Conservation (phyloP, 2,888 invertebrate genomes). For the Chesias legatella region DNA sequence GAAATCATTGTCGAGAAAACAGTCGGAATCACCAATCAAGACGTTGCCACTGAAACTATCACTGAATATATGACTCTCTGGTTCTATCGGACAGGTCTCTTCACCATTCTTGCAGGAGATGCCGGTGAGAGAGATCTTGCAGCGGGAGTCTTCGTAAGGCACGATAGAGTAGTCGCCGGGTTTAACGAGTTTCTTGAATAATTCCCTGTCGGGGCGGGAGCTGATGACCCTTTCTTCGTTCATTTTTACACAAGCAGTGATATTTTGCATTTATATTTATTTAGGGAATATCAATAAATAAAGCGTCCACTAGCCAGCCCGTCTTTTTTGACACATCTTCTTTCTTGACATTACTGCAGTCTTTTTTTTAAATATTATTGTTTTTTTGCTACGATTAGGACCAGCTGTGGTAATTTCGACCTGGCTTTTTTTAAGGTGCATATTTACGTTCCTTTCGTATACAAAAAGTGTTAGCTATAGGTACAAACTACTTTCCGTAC, state of each 20-base stretch:
- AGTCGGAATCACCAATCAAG: conserved; percentile 70
- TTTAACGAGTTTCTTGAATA: conserved; percentile 56
- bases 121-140: conserved; percentile 56
- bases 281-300: too few species aligned
- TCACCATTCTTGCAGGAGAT: conserved; percentile 46
- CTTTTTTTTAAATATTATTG: too few species aligned
- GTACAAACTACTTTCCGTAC: too few species aligned
- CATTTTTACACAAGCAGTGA: conserved; percentile 36
- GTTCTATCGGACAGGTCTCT: conserved; percentile 51
- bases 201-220: conserved; percentile 56
- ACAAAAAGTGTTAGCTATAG: too few species aligned
- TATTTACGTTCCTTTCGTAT: too few species aligned
- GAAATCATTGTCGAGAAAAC: conserved; percentile 73
- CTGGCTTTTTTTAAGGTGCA: too few species aligned
- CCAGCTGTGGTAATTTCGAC: too few species aligned
- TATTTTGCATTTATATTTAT: too few species aligned
- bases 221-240: conserved; percentile 47
- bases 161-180: conserved; percentile 64
- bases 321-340: too few species aligned
- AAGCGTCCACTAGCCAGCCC: too few species aligned
- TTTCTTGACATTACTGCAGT: too few species aligned
- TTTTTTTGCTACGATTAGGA: too few species aligned
- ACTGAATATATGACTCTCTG: conserved; percentile 55
- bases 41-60: conserved; percentile 63
- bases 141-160: conserved; percentile 69